phyloP scores from a whole-genome alignment of 2,888 invertebrate species.

The Prostheceraeus crozeri region DNA sequence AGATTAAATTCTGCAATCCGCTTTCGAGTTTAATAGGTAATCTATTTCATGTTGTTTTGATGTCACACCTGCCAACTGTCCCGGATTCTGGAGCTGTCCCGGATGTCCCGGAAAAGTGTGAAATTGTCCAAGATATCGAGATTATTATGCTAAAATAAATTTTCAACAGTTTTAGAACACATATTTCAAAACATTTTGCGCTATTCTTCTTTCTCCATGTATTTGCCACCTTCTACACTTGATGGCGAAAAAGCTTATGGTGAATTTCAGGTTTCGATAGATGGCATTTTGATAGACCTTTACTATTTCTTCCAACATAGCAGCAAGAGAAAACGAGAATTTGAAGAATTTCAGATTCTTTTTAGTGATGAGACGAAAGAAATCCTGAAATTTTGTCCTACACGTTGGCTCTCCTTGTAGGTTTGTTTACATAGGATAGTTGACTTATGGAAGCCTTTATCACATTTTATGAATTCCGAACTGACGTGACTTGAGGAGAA shows the following conservation, averaged over 20 bases:
- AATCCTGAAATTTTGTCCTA: constrained; percentile 5
- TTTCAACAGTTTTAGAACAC: too few species aligned
- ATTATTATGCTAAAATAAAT: too few species aligned
- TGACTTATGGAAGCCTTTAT: constrained; percentile 2
- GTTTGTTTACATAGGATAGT: constrained; percentile 13
- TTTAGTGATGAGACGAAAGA: not conserved
- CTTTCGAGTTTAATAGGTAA: too few species aligned
- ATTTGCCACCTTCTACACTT: not conserved
- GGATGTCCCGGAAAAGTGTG: too few species aligned
- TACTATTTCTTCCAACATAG: constrained; percentile 14
- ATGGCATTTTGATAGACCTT: not conserved
- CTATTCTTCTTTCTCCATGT: constrained; percentile 12
- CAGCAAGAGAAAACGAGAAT: not conserved
- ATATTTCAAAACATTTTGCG: too few species aligned
- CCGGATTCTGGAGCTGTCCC: too few species aligned
- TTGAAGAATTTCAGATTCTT: constrained; percentile 8
- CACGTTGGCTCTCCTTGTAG: constrained; percentile 2
- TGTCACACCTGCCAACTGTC: too few species aligned
- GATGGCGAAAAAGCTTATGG: constrained; percentile 3
- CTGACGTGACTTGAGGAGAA: too few species aligned
- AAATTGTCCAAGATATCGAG: too few species aligned
- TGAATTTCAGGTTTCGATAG: not conserved
- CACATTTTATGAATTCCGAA: not conserved
- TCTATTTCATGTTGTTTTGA: too few species aligned
- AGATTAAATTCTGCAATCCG: too few species aligned